Base-by-base conservation (phyloP, 2,797 vertebrate genomes). In the Lithobates pipiens region DNA sequence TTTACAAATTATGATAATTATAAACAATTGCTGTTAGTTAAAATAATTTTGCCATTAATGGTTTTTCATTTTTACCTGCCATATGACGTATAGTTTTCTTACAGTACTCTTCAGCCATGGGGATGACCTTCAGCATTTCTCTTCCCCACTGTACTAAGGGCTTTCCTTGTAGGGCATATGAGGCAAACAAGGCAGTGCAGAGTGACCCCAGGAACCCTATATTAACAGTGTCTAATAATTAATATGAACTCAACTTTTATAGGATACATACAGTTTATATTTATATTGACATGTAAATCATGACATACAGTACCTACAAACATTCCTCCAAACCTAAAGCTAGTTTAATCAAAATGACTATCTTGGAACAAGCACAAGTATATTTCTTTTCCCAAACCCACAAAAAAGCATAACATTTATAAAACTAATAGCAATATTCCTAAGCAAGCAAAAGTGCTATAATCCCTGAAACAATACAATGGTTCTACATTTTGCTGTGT, bases 1-100 rank as follows among this genome's bases (percentile, higher is more conserved):
- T 13, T 3, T 3, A 29, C 27, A 67, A 27, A 5, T 67, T 3
- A n/a, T n/a, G n/a, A n/a, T n/a, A 18, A 5, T 11, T 27, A 18
- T 29, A 27, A 29, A 29, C 29, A 10, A 54, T 54, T 16, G 16
- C 50, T 54, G 44, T 46, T 46, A 2, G 11, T 46, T 46, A 46
- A 10, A 8, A 39, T 39, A 7, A 44, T 57, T 57, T 57, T 57
- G 5, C 1, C 7, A 5, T 21, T 5, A 18, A 21, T 54, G 3
- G 5, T 5, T 57, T 50, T 57, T 23, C 0, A 23, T 57, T 39
- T 34, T 91, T 92, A 99, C 98, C 98, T 94, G 97, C 95, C 95
- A 98, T 96, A 91, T 99, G 98, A 21, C 98, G 95, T 90, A 99
- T 98, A 36, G 97, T 99, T 89, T 97, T 99, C 92, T 90, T 96